A percentile compares a stretch with the other conserved stretches of the same genome.
Conservation (phyloP, 2,797 vertebrate species). For the Nannoperca obscura region DNA sequence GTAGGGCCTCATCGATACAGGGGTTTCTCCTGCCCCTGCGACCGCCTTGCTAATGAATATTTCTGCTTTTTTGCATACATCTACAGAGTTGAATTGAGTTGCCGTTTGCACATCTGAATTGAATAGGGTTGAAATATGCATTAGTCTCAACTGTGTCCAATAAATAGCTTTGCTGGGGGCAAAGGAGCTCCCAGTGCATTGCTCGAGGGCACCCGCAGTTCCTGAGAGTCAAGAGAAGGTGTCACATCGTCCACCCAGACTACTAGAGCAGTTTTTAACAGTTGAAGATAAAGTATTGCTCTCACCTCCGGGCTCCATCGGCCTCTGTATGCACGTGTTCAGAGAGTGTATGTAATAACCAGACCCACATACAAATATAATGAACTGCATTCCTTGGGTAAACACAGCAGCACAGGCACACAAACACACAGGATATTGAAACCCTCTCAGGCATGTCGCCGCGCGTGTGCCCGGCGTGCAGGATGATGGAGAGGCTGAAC, state of each 20-base stretch:
- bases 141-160: slow-evolving; percentile 8
- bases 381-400: slow-evolving; percentile 75
- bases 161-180: neutral
- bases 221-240: neutral
- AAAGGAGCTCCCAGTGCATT: slow-evolving; percentile 24
- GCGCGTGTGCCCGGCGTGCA: slow-evolving; percentile 71
- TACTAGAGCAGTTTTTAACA: slow-evolving; percentile 45
- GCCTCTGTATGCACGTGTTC: slow-evolving; percentile 54
- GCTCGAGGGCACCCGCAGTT: slow-evolving; percentile 39
- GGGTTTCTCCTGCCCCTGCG: slow-evolving; percentile 55
- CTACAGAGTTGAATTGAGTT: slow-evolving; percentile 17
- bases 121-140: neutral
- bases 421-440: slow-evolving; percentile 79
- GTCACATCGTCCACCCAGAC: slow-evolving; percentile 9
- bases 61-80: slow-evolving; percentile 53
- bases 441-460: slow-evolving; percentile 82
- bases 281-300: slow-evolving; percentile 59
- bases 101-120: neutral
- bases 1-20: slow-evolving; percentile 71
- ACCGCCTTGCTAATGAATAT: slow-evolving; percentile 76
- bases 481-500: slow-evolving; percentile 84
- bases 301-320: slow-evolving; percentile 51
- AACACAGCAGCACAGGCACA: slow-evolving; percentile 56
- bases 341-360: slow-evolving; percentile 72
- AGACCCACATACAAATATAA: slow-evolving; percentile 75